Conservation (phyloP, 2,797 vertebrate genomes). For the Peromyscus nudipes region DNA sequence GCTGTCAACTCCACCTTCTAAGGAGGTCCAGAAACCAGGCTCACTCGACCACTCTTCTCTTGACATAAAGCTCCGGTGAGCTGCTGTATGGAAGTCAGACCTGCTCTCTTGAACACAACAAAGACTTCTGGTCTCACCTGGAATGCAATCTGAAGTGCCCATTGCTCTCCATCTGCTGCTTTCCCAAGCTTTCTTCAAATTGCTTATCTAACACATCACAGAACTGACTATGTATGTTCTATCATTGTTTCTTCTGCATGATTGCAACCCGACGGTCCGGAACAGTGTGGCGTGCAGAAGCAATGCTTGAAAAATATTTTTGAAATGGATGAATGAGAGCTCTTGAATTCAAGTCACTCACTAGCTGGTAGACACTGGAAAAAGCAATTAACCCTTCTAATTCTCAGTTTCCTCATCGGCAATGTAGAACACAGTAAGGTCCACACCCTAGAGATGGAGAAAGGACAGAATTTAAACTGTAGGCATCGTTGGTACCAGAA, state of each 20-base stretch:
- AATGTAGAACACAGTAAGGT: not conserved
- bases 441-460: not conserved
- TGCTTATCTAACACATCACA: not conserved
- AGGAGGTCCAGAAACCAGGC: not conserved
- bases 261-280: not conserved
- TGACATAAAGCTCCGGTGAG: not conserved
- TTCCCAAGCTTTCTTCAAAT: not conserved
- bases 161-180: not conserved
- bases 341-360: not conserved
- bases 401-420: slow-evolving; percentile 24
- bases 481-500: not conserved
- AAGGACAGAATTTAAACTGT: not conserved
- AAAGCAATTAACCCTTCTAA: not conserved
- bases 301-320: not conserved
- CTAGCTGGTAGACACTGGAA: not conserved
- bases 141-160: not conserved
- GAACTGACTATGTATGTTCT: not conserved
- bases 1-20: not conserved
- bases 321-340: not conserved
- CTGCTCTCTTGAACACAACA: not conserved
- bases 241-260: not conserved
- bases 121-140: not conserved
- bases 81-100: not conserved
- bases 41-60: not conserved
- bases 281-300: not conserved